Evolutionary conservation across 2,113 vertebrate genomes (phyloP), one percentile per base, ranked within the genome.

Genomic region (Leucoraja erinaceus): DNA sequence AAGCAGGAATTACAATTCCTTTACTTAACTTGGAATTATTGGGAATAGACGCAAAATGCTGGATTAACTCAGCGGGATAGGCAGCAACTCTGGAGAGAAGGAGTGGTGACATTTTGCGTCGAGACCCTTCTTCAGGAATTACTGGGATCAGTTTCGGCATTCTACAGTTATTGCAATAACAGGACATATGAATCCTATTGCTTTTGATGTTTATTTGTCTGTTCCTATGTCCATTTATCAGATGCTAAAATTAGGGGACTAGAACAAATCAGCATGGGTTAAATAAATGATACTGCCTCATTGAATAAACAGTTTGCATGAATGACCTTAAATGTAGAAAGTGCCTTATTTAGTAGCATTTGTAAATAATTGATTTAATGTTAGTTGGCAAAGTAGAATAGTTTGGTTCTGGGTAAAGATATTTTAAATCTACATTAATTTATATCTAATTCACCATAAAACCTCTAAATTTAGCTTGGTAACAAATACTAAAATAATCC

Each of bases 391-490:
- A 59, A n/a, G 59, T 66, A 66, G 0, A 88, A 66, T 63, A 88
- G 28, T 10, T 54, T 12, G 59, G n/a, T 63, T 63, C 0, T 63
- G 84, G 54, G 59, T 31, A 31, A 4, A 88, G 12, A 66, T 22
- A 66, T 33, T 66, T 88, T 66, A 77, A 84, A 84, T 59, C 25
- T 20, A 84, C 4, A 84, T 83, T 56, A 47, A 86, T 61, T 61
- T 86, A 56, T 86, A n/a, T 86, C 56, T 61, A 54, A 66, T 66
- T 88, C 84, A 63, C 84, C 28, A 88, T 28, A 88, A 88, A 33
- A 66, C 84, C 6, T 66, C 25, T 81, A 88, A 63, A 66, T 4
- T 66, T 31, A 88, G n/a, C 11, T 28, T 88, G 25, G 25, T 63
- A 61, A 28, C 56, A 88, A 63, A 61, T 56, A 28, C 33, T 28